These are phyloP conservation scores for Lipophrys pholis DNA, from an alignment of 2,113 vertebrate genomes.

Conservation along the genomic window DNA sequence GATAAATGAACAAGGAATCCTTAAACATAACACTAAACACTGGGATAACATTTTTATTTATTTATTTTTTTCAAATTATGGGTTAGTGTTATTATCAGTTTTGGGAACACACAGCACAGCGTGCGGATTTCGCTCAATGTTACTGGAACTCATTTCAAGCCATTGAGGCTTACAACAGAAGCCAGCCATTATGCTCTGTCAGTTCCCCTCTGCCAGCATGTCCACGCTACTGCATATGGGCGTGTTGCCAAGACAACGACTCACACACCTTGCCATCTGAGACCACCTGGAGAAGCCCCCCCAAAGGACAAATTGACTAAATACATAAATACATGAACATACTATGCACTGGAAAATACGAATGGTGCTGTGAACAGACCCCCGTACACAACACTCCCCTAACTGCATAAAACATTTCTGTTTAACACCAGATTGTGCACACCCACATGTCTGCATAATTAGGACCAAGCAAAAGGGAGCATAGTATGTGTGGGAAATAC, in stretches of 20 bases:
- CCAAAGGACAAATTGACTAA: slow-evolving; percentile 54
- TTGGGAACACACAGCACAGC: no score
- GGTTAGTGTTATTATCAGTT: no score
- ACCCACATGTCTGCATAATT: not conserved
- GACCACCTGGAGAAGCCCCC: slow-evolving; percentile 66
- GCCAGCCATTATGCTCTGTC: slow-evolving; percentile 66
- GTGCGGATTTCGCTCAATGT: slow-evolving; percentile 14
- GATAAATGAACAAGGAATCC: no score
- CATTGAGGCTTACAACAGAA: slow-evolving; percentile 52
- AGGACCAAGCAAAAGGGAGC: slow-evolving; percentile 12
- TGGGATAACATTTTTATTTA: no score
- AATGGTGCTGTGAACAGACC: no score
- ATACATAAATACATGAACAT: slow-evolving; percentile 46
- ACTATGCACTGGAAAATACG: slow-evolving; percentile 21
- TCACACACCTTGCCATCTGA: slow-evolving; percentile 61
- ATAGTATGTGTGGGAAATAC: slow-evolving; percentile 14
- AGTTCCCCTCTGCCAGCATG: slow-evolving; percentile 59
- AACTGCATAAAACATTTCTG: not conserved
- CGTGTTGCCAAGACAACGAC: slow-evolving; percentile 75
- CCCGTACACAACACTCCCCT: not conserved
- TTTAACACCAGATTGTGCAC: slow-evolving; percentile 37
- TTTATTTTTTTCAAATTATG: no score
- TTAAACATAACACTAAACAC: no score
- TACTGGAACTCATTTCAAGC: slow-evolving; percentile 51
- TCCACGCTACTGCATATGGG: slow-evolving; percentile 59